Base-by-base conservation (phyloP, 2,113 vertebrate genomes). In the Thoracochromis brauschi region DNA sequence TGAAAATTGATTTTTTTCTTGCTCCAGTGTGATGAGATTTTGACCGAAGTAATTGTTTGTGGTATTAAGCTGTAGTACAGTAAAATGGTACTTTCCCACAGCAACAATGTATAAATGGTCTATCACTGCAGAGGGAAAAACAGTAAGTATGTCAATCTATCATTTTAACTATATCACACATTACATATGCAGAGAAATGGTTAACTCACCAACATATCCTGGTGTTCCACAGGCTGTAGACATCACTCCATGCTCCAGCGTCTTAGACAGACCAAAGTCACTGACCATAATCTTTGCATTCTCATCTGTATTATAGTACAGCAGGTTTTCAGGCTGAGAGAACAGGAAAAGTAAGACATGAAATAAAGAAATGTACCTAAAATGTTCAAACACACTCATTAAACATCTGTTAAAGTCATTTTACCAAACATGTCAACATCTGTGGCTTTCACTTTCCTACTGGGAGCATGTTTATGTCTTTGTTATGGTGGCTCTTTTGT, bases 241-340 rank as follows among this genome's bases (percentile, higher is more conserved):
- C 98, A 99, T 99, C 88, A 98, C 95, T 1, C 98, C 98, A 0
- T 95, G 98, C 89, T 98, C 98, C 65, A 97, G 87, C 85, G 98
- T 98, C 92, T 99, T 99, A 1, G 98, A 99, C 89, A 99, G 92
- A 24, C 98, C 98, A 0, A 99, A 99, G 91, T 99, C 98, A 8
- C 97, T 99, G 93, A 99, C 97, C 98, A 99, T 99, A 93, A 99
- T 99, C 91, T 98, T 99, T 5, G 98, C 97, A 45, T 99, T 98
- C 87, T 98, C 97, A 2, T 99, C 98, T 0, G 97, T 95, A 42
- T 95, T 98, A 68, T 97, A 97, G 95, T 98, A 99, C 11, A 99
- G 96, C 35, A 99, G 96, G 94, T 99, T 99, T 94, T 99, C 98
- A 4, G 98, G 98, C 98, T 99, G 88, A 47, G 9, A 82, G 2